Conservation (phyloP, 2,113 vertebrate species). For the Daboia siamensis region DNA sequence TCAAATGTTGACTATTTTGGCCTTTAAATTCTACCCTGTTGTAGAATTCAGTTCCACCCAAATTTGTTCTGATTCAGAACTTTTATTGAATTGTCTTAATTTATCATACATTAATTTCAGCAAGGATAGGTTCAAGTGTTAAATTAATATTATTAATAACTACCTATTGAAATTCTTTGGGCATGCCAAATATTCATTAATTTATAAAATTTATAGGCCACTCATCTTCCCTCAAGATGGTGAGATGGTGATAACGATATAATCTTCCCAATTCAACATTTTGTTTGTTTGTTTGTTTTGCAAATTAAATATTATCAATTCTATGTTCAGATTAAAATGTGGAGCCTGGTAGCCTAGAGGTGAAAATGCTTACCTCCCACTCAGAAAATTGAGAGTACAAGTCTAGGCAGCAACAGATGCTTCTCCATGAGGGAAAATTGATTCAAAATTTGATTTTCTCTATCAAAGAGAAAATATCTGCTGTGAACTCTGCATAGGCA, state of each 20-base stretch:
- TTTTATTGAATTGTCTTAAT: not conserved
- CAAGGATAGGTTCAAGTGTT: not conserved
- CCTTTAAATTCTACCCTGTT: not conserved
- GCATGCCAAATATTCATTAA: not conserved
- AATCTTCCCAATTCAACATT: not conserved
- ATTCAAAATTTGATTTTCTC: not conserved
- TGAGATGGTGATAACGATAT: not conserved
- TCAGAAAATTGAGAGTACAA: not conserved
- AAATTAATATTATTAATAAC: not conserved
- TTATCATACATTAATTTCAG: not conserved
- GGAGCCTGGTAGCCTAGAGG: not conserved
- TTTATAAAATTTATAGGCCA: not conserved
- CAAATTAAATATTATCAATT: slow-evolving; percentile 9
- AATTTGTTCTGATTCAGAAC: not conserved
- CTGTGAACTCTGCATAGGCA: not conserved
- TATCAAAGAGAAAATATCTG: not conserved
- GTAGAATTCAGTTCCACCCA: not conserved
- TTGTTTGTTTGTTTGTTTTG: not conserved
- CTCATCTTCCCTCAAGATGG: not conserved
- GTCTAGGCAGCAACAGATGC: not conserved
- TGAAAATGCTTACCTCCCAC: not conserved
- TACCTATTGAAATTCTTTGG: not conserved
- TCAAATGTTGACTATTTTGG: not conserved
- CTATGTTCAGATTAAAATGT: not conserved
- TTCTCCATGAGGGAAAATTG: not conserved